A percentile compares a stretch with the other conserved stretches of the same genome.
Evolutionary conservation across 2,113 vertebrate species (phyloP).

Genomic region (Myodes glareolus): DNA sequence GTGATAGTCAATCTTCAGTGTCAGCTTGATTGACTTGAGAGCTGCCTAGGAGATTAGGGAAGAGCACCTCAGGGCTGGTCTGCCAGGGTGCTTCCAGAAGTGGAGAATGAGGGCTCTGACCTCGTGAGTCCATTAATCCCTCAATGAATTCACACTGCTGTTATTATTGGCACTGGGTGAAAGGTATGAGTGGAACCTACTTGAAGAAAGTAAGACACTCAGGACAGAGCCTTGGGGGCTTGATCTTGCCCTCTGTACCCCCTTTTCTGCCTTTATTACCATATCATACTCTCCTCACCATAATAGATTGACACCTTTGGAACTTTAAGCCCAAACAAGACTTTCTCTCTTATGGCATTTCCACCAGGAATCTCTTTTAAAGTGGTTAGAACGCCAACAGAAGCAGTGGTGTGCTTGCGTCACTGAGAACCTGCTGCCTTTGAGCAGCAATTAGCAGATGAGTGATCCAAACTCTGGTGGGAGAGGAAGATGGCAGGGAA

Average conservation of each 20-base stretch:
- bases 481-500: not conserved
- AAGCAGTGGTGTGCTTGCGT: not conserved
- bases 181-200: not conserved
- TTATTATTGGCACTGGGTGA: not conserved
- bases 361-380: not conserved
- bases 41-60: not conserved
- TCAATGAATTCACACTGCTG: not conserved
- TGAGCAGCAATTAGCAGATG: not conserved
- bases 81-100: not conserved
- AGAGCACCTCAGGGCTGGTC: not conserved
- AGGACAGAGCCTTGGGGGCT: not conserved
- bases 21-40: not conserved
- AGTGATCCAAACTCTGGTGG: not conserved
- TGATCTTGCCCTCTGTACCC: not conserved
- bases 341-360: accelerated
- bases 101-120: not conserved
- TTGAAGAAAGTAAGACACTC: not conserved
- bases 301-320: not conserved
- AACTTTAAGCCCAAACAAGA: not conserved
- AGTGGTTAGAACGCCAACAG: too few species aligned
- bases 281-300: not conserved
- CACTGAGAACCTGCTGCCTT: not conserved
- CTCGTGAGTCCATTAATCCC: not conserved
- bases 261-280: not conserved
- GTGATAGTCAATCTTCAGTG: not conserved